Evolutionary conservation across 2,113 vertebrate genomes (phyloP).

Genomic region (Cariama cristata): DNA sequence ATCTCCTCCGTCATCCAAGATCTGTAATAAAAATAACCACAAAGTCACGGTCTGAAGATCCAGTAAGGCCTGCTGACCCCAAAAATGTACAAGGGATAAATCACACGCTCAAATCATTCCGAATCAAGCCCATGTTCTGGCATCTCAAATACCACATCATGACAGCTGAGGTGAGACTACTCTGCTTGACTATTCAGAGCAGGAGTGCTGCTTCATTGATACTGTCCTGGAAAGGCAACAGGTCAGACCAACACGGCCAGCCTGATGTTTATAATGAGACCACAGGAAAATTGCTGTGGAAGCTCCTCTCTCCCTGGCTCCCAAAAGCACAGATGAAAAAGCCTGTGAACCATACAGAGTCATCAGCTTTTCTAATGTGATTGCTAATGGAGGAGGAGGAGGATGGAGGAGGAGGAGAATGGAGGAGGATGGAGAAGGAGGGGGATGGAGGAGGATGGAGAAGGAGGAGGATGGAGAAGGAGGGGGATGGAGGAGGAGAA

Average conservation of each 20-base stretch:
- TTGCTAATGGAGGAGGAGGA: not conserved
- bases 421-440: not conserved
- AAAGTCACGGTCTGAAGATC: not conserved
- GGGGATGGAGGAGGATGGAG: not conserved
- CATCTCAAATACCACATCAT: not conserved
- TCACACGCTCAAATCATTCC: not conserved
- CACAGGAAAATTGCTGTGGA: not conserved
- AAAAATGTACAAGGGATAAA: not conserved
- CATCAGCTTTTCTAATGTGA: not conserved
- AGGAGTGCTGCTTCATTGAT: not conserved
- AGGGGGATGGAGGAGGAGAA: not conserved
- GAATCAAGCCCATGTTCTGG: not conserved
- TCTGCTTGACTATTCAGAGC: not conserved
- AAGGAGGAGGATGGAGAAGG: not conserved
- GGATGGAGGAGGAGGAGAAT: not conserved
- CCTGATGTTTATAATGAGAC: not conserved
- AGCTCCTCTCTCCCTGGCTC: not conserved
- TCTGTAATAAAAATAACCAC: constrained; percentile 73
- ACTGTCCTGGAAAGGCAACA: not conserved
- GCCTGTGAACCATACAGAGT: not conserved
- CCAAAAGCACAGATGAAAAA: not conserved
- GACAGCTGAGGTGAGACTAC: not conserved
- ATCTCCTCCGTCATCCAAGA: constrained; percentile 96
- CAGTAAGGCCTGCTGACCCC: not conserved
- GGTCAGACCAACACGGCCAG: not conserved